A percentile compares a stretch with the other conserved stretches of the same genome.
Conservation (phyloP, 1,140 invertebrate species). For the Agrilus planipennis region DNA sequence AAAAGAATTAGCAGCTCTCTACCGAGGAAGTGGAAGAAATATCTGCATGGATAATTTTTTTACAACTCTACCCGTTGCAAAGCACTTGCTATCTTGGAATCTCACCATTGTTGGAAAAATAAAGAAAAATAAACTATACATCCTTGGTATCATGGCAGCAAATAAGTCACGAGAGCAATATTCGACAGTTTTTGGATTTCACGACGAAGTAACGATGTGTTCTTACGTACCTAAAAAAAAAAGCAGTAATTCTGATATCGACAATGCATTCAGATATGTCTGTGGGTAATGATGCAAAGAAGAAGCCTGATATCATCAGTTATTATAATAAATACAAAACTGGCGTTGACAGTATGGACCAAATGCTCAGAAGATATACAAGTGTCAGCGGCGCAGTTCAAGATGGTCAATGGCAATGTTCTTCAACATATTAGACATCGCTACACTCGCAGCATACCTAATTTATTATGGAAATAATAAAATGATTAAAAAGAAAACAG, state of each 20-base stretch:
- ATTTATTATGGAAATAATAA: not conserved
- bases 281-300: constrained; percentile 14
- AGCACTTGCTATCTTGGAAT: constrained; percentile 2
- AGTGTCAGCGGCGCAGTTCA: not conserved
- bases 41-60: constrained; percentile 5
- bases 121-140: constrained; percentile 1
- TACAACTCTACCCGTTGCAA: constrained; percentile 3
- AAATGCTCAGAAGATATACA: not conserved
- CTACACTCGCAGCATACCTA: not conserved
- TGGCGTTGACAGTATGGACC: not conserved
- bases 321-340: constrained; percentile 17
- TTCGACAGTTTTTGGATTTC: not conserved
- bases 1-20: not conserved
- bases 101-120: constrained; percentile 1
- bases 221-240: constrained; percentile 3
- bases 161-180: not conserved
- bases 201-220: not conserved
- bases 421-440: not conserved
- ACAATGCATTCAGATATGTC: constrained; percentile 17
- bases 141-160: not conserved
- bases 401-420: not conserved
- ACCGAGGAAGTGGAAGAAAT: constrained; percentile 3
- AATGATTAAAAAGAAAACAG: not conserved
- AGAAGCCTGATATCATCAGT: constrained; percentile 29
- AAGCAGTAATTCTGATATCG: constrained; percentile 20